Conservation (phyloP, 2,888 invertebrate species). For the Tachina fera region DNA sequence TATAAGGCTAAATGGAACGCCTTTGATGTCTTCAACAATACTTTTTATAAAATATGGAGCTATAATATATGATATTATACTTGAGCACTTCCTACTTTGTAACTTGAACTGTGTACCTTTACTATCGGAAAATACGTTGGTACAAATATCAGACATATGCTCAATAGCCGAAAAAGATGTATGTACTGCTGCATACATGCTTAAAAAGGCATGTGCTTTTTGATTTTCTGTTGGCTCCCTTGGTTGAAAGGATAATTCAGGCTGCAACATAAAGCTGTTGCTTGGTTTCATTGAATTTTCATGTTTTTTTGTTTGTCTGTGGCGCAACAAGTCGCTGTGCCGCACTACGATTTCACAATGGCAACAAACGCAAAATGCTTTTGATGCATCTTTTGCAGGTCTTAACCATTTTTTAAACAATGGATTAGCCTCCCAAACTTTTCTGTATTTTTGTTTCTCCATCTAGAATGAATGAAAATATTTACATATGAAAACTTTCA, state of each 20-base stretch:
- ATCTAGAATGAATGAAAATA: neutral
- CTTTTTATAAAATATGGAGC: neutral
- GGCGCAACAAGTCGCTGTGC: conserved; percentile 7
- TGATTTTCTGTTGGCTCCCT: neutral
- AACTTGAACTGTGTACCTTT: conserved; percentile 12
- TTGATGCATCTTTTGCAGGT: neutral
- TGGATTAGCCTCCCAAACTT: conserved; percentile 12
- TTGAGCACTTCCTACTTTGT: neutral
- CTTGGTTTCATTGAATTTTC: neutral
- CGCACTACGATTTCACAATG: conserved; percentile 1
- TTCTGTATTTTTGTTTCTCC: conserved; percentile 13
- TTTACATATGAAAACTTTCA: neutral
- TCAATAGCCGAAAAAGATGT: conserved; percentile 8
- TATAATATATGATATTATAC: neutral
- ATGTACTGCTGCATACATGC: neutral
- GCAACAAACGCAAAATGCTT: conserved; percentile 22
- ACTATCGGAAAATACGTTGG: too few relatives aligned
- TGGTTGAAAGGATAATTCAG: neutral
- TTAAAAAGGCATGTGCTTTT: neutral
- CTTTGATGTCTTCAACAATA: neutral
- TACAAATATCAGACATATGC: conserved; percentile 10
- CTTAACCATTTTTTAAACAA: conserved; percentile 24
- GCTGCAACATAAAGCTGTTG: neutral
- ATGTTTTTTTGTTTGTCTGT: conserved; percentile 3
- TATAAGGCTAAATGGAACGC: neutral